Base-by-base conservation (phyloP, 2,888 invertebrate genomes). In the Anorthoa munda region DNA sequence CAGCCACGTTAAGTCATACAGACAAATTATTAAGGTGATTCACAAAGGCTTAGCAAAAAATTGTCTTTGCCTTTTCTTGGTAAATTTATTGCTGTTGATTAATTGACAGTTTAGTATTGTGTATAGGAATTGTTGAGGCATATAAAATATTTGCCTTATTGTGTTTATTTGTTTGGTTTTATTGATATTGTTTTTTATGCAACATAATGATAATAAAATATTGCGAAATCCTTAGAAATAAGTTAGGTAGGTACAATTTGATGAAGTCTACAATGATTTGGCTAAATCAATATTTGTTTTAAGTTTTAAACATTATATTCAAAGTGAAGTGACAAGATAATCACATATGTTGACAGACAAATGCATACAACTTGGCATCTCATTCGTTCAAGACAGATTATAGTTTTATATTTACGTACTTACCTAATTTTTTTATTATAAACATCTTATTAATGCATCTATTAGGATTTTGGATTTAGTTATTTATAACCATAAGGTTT, bases 11-110 rank as follows among this genome's bases (percentile, higher is more conserved):
- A 73, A 74, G 80, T 77, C 82, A 83, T 67, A 23, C 23, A 51
- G 55, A 23, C 21, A 55, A 65, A 72, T 68, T 75, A 68, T 53
- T 75, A 4, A 39, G 48, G 60, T 83, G 80, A 82, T 61, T 82
- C 82, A 82, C 61, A 18, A 2, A 59, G 9, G 12, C 39, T 66
- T 4, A 31, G 46, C 21, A 80, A 67, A 68, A 79, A 67, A 63
- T 2, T 79, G 46, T 48, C 68, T 56, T 53, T 69, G 39, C 45
- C 12, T 65, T 21, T 66, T 56, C 13, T 53, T 67, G 48, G 81
- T 31, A 53, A 66, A 65, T 77, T 73, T 67, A 77, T 65, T 67
- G 39, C 0, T 56, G 15, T 59, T 76, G 53, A 80, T 76, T 66
- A 58, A 68, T 81, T 65, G 48, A 31, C 11, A 26, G 18, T 50